Conservation (phyloP, 2,113 vertebrate species). For the Ptychochromis oligacanthus region DNA sequence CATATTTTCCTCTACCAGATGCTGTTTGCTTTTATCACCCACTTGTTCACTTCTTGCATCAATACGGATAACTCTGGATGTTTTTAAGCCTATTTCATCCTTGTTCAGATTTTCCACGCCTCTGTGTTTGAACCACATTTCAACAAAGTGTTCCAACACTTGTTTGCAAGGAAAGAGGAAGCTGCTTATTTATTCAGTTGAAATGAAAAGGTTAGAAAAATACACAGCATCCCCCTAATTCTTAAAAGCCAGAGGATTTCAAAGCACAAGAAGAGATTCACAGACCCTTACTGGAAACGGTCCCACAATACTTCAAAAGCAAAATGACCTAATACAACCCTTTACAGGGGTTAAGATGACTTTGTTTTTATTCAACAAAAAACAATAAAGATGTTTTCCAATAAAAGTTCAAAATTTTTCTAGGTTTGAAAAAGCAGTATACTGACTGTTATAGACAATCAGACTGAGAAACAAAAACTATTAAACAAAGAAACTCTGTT, state of each 20-base stretch:
- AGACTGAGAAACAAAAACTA: neutral
- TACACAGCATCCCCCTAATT: neutral
- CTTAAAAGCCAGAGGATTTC: neutral
- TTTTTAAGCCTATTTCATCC: conserved; percentile 23
- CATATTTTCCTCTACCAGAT: neutral
- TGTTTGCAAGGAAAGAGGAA: neutral
- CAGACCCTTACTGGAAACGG: conserved; percentile 1
- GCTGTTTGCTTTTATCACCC: neutral
- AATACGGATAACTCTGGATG: neutral
- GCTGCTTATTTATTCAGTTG: neutral
- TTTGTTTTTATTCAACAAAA: neutral
- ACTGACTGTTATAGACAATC: neutral
- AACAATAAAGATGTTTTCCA: neutral
- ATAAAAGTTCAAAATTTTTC: neutral
- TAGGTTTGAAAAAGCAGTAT: neutral
- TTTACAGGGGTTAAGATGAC: fast-evolving
- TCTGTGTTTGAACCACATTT: neutral
- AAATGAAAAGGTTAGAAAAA: neutral
- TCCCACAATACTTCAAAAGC: neutral
- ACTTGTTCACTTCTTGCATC: neutral
- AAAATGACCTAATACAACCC: fast-evolving
- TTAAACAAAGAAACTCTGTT: too few relatives aligned
- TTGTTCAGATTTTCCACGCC: neutral
- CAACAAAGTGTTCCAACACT: neutral
- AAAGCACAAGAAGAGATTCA: neutral